Conservation (phyloP, 1,140 invertebrate genomes). For the Leguminivora glycinivorella region DNA sequence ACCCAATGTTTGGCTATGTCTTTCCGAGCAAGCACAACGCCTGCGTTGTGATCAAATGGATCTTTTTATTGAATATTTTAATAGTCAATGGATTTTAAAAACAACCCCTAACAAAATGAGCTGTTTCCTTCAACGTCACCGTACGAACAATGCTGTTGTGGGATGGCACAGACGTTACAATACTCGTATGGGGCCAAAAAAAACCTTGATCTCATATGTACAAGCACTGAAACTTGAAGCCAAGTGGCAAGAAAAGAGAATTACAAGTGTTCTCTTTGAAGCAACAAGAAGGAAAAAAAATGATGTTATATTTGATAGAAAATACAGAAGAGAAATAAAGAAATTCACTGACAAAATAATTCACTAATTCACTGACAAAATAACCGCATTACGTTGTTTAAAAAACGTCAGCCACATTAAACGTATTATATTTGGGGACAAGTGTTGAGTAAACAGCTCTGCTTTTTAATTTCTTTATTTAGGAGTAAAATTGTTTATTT, state of each 20-base stretch:
- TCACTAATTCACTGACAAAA: too few species aligned
- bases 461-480: not conserved
- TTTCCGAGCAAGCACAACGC: too few species aligned
- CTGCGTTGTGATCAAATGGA: too few species aligned
- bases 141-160: not conserved
- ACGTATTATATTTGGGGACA: conserved; percentile 3
- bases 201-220: conserved; percentile 2
- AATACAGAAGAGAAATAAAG: not conserved
- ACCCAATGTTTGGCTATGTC: not conserved
- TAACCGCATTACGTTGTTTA: not conserved
- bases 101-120: not conserved
- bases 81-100: not conserved
- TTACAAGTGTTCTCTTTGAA: conserved; percentile 16
- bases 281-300: conserved; percentile 1
- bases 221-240: not conserved
- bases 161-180: not conserved
- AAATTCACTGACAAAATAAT: not conserved
- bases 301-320: not conserved
- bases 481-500: too few species aligned
- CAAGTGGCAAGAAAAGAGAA: conserved; percentile 4
- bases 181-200: not conserved
- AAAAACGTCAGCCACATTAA: conserved; percentile 1
- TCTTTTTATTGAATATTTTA: not conserved
- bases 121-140: not conserved
- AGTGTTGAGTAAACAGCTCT: not conserved